phyloP scores from a whole-genome alignment of 2,113 vertebrate species.

The Odocoileus hemionus region DNA sequence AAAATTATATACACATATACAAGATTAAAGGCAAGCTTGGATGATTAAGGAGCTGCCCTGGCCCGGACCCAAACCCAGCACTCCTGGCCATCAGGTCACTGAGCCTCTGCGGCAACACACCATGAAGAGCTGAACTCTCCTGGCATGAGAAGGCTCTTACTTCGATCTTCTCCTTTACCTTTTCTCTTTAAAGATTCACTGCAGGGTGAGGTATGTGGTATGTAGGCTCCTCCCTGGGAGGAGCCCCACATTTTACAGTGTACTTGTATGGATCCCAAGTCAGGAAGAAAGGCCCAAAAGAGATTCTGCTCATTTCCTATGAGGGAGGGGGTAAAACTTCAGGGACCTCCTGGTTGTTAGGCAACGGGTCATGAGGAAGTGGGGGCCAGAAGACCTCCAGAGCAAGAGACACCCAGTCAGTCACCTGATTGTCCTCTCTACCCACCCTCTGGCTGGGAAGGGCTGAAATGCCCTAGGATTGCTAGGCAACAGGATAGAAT shows the following conservation, averaged over 20 bases:
- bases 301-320: neutral
- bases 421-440: conserved; percentile 7
- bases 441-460: conserved; percentile 46
- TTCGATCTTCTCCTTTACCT: neutral
- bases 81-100: neutral
- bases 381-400: neutral
- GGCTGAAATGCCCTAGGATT: conserved; percentile 56
- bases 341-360: neutral
- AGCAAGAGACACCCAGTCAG: neutral
- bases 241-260: neutral
- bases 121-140: neutral
- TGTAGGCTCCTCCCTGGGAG: neutral
- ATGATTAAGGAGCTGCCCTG: neutral
- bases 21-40: neutral
- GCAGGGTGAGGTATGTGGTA: neutral
- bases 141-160: neutral
- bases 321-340: neutral
- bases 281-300: neutral
- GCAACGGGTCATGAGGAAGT: neutral
- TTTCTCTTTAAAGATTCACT: neutral
- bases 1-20: neutral
- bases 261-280: neutral
- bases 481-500: conserved; percentile 62
- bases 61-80: neutral
- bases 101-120: neutral